These are phyloP conservation scores for Oophaga sylvatica DNA, from an alignment of 2,797 vertebrate species.

Conservation along the genomic window DNA sequence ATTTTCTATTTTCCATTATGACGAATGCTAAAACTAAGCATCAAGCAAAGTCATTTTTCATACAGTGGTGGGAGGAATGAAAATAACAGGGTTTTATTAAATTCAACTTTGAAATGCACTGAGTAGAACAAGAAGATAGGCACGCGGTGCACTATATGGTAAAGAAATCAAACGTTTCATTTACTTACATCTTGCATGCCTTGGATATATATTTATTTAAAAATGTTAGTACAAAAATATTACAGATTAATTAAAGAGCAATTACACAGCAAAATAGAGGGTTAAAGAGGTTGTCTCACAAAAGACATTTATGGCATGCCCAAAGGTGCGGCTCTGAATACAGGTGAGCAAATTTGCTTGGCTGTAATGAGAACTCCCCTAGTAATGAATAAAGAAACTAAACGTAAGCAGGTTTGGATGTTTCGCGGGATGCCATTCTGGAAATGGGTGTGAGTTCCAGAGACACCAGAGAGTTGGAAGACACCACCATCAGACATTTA, in stretches of 20 bases:
- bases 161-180: conserved; percentile 38
- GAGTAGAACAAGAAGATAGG: conserved; percentile 13
- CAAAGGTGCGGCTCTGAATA: too few relatives aligned
- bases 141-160: conserved; percentile 38
- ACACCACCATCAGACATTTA: too few relatives aligned
- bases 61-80: conserved; percentile 52
- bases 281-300: too few relatives aligned
- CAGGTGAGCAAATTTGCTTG: too few relatives aligned
- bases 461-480: too few relatives aligned
- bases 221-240: neutral
- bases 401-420: too few relatives aligned
- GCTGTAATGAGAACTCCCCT: too few relatives aligned
- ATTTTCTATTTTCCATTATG: conserved; percentile 60
- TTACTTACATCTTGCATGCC: conserved; percentile 35
- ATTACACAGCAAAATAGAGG: neutral
- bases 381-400: too few relatives aligned
- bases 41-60: conserved; percentile 61
- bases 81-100: conserved; percentile 58
- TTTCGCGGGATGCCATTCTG: too few relatives aligned
- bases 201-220: neutral
- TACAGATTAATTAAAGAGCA: neutral
- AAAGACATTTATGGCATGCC: too few relatives aligned
- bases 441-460: too few relatives aligned
- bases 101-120: conserved; percentile 49
- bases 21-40: conserved; percentile 59